Conservation (phyloP, 1,140 invertebrate species). For the Leptonema lineaticorne region DNA sequence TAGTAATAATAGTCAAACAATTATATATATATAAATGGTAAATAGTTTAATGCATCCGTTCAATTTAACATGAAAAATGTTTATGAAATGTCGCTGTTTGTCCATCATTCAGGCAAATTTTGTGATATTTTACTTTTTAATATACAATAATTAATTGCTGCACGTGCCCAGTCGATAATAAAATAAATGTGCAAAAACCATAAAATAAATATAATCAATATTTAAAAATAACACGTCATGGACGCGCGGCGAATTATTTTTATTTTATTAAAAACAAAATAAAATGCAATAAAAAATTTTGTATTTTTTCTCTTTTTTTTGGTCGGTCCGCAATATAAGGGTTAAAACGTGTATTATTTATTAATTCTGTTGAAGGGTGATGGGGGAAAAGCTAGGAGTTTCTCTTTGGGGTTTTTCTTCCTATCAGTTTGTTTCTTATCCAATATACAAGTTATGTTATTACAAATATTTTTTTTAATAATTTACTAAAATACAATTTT, state of each 20-base stretch:
- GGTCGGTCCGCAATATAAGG: neutral
- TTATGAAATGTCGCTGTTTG: neutral
- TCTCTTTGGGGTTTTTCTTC: neutral
- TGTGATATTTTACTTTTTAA: neutral
- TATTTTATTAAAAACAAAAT: too few relatives aligned
- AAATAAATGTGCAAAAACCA: slow-evolving; percentile 1
- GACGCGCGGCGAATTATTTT: too few relatives aligned
- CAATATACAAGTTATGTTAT: slow-evolving; percentile 16
- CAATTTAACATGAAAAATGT: slow-evolving; percentile 32
- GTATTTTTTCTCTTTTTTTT: neutral
- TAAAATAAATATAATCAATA: neutral
- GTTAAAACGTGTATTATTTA: neutral
- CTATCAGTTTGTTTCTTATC: neutral
- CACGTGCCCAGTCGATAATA: neutral
- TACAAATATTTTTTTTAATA: too few relatives aligned
- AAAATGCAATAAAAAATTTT: neutral
- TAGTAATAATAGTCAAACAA: slow-evolving; percentile 40
- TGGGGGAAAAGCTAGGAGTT: neutral
- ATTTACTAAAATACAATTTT: slow-evolving; percentile 6
- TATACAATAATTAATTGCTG: neutral
- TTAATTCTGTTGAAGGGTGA: neutral
- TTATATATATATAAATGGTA: slow-evolving; percentile 39
- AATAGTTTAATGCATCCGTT: slow-evolving; percentile 37
- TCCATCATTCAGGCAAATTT: neutral
- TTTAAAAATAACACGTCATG: too few relatives aligned